Conservation (phyloP, 53 echinoderm and acorn worm species). For the Luidia sarsii region DNA sequence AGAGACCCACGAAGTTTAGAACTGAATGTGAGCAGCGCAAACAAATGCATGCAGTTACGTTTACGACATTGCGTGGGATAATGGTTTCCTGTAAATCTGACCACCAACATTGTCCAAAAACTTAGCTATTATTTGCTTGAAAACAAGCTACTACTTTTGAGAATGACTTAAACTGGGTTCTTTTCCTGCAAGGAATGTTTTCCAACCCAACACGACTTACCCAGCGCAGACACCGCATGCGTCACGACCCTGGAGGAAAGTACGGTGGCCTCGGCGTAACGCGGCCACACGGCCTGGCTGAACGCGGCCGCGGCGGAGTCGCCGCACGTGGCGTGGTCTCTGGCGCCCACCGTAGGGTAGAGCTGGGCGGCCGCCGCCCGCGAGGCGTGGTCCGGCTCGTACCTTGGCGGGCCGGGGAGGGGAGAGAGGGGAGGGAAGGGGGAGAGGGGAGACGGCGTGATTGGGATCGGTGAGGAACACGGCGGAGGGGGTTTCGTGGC, state of each 20-base stretch:
- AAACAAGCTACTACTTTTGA: too few species aligned
- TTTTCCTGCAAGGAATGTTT: neutral
- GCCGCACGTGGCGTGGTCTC: slow-evolving; percentile 31
- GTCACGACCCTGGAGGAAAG: slow-evolving; percentile 61
- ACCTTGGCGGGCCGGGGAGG: too few species aligned
- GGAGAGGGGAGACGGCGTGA: too few species aligned
- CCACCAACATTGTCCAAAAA: too few species aligned
- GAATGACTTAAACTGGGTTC: too few species aligned
- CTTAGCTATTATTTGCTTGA: too few species aligned
- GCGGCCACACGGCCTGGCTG: slow-evolving; percentile 51
- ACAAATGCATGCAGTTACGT: too few species aligned
- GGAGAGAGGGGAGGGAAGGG: too few species aligned
- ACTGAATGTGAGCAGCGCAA: slow-evolving; percentile 35
- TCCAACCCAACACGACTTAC: slow-evolving; percentile 49
- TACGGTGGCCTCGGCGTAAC: slow-evolving; percentile 62
- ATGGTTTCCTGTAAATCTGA: neutral
- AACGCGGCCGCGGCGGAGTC: slow-evolving; percentile 23
- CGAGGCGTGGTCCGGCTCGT: slow-evolving; percentile 65
- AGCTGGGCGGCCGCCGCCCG: slow-evolving; percentile 61
- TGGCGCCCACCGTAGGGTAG: slow-evolving; percentile 52
- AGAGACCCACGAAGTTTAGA: slow-evolving; percentile 50
- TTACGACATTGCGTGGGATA: too few species aligned
- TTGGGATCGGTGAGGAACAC: too few species aligned
- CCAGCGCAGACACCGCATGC: slow-evolving; percentile 41
- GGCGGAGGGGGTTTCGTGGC: too few species aligned